Conservation (phyloP, 2,113 vertebrate genomes). For the Prietella phreatophila region DNA sequence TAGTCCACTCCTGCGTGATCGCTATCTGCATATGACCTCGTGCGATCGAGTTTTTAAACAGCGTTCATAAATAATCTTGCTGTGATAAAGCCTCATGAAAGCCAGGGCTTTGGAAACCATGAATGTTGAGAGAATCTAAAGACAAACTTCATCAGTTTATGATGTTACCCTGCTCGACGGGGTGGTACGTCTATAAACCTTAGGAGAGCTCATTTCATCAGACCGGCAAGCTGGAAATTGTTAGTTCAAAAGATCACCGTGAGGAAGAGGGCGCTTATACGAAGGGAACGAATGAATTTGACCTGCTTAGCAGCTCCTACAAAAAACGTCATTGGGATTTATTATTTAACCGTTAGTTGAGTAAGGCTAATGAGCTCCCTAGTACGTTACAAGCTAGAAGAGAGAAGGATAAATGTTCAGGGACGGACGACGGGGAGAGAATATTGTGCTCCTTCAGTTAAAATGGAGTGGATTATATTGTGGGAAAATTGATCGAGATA, state of each 20-base stretch:
- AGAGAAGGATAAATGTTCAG: conserved; percentile 4
- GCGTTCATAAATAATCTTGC: background rate
- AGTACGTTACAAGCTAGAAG: conserved; percentile 31
- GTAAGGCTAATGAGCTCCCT: background rate
- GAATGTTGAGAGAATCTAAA: conserved; percentile 18
- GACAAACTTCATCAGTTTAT: background rate
- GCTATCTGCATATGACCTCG: conserved; percentile 12
- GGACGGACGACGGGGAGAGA: background rate
- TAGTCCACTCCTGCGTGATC: background rate
- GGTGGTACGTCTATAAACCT: conserved; percentile 46
- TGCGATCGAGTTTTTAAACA: conserved; percentile 17
- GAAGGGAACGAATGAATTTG: conserved; percentile 62
- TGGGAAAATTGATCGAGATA: conserved; percentile 78
- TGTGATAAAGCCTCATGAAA: background rate
- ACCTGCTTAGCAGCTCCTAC: conserved; percentile 57
- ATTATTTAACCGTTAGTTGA: background rate
- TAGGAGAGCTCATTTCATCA: conserved; percentile 62
- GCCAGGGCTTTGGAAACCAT: background rate
- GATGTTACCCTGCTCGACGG: background rate
- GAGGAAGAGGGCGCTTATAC: conserved; percentile 30
- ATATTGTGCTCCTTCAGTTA: conserved; percentile 35
- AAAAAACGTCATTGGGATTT: conserved; percentile 42
- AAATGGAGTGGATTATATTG: conserved; percentile 61
- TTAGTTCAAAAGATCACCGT: conserved; percentile 47
- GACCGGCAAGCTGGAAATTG: conserved; percentile 53